Conservation (phyloP, 2,797 vertebrate genomes). For the Scolopax rusticola region DNA sequence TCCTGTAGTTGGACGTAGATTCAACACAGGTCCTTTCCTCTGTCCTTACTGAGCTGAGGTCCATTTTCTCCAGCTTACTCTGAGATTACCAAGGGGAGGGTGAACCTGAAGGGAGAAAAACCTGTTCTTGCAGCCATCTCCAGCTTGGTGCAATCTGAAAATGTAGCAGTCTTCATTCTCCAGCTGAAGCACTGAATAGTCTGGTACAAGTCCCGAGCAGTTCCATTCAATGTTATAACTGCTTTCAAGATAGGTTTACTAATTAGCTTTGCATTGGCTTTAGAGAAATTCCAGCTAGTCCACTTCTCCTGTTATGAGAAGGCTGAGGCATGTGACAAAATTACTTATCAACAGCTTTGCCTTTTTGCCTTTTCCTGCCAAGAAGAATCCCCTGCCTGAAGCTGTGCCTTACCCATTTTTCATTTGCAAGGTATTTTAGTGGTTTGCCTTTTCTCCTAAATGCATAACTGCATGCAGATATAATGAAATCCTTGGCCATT, state of each 20-base stretch:
- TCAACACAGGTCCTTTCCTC: not conserved
- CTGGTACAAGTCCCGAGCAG: not conserved
- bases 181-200: not conserved
- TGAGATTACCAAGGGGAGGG: not conserved
- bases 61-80: not conserved
- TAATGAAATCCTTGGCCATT: not conserved
- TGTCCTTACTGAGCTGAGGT: not conserved
- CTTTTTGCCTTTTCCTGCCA: not conserved
- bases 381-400: not conserved
- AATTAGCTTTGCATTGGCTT: not conserved
- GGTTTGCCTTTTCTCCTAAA: not conserved
- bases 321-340: not conserved
- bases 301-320: not conserved
- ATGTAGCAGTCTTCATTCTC: not conserved
- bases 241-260: not conserved
- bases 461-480: not conserved
- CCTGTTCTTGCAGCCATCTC: not conserved
- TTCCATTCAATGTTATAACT: not conserved
- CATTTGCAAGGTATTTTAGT: not conserved
- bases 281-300: not conserved
- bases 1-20: not conserved
- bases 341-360: not conserved
- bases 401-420: not conserved
- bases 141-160: not conserved
- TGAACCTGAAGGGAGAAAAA: not conserved